Conservation (phyloP, 23 tunicate species). For the Halocynthia roretzi region DNA sequence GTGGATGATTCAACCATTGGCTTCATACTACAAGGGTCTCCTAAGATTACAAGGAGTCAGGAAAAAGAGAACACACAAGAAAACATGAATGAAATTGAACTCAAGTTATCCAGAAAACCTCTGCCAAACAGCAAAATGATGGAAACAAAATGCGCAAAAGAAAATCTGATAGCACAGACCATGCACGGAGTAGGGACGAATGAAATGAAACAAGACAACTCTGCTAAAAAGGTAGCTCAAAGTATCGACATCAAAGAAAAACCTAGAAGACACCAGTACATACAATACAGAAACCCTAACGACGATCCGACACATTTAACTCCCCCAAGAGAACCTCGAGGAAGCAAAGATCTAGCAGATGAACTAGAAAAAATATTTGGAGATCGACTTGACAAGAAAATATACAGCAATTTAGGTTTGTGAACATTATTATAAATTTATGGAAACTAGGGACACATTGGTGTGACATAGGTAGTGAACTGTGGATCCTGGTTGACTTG, state of each 20-base stretch:
- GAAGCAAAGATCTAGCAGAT: slow-evolving; percentile 14
- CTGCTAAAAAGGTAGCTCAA: no score
- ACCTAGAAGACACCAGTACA: background rate
- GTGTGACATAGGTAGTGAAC: no score
- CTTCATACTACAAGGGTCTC: no score
- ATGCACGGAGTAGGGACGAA: no score
- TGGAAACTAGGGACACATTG: no score
- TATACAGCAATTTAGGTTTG: slow-evolving; percentile 6
- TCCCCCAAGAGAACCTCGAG: slow-evolving; percentile 20
- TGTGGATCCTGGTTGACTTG: no score
- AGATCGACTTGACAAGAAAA: slow-evolving; percentile 4
- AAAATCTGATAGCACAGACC: no score
- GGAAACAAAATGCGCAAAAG: no score
- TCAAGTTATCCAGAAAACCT: background rate
- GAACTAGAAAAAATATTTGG: slow-evolving; percentile 16
- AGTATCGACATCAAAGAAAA: background rate
- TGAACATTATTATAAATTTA: no score
- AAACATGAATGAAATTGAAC: slow-evolving; percentile 1
- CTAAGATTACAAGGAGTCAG: no score
- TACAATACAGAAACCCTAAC: slow-evolving; percentile 9
- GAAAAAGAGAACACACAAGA: background rate
- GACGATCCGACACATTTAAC: slow-evolving; percentile 1
- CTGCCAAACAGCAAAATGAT: no score
- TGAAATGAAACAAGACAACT: no score
- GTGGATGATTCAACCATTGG: background rate